Base-by-base conservation (phyloP, 2,888 invertebrate genomes). In the Alentia gelatinosa region DNA sequence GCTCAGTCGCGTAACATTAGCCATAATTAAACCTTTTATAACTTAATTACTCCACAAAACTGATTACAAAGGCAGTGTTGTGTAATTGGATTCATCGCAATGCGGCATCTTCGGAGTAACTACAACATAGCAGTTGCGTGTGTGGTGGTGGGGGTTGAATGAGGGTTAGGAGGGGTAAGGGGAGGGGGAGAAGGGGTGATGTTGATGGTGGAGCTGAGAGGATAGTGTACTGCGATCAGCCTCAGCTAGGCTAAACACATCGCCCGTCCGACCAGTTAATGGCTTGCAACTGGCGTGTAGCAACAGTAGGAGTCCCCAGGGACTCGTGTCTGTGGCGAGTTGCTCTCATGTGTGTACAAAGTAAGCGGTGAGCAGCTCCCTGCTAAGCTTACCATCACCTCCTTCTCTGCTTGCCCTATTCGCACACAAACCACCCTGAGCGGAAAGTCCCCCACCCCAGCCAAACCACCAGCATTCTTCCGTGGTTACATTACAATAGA, bases 11-110 rank as follows among this genome's bases (percentile, higher is more conserved):
- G 79, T 79, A 39, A 79, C 79, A 79, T 79, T 79, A 39, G 79
- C 79, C 79, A 79, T 79, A 79, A 79, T 79, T 79, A 39, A 79
- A 79, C 79, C 79, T 79, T 79, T 79, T 79, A 79, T 79, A 79
- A 79, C 39, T 79, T 79, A 37, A 79, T 79, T 79, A 79, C 79
- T 79, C 37, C 79, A 4, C 1, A 15, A 79, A 79, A 79, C 79
- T 79, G 79, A 79, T 79, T 79, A 79, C 79, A 79, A 79, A 79
- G 79, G n/a, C 37, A 19, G 33, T 35, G 23, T 26, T 1, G 79
- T 79, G 79, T 79, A 79, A 79, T 79, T 79, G 79, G 79, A 79
- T 79, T 79, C 79, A 79, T 79, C 35, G 19, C 37, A 79, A 35
- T 39, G 79, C 39, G 37, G 1, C n/a, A 39, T 39, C 37, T 35